Percentiles rank a stretch among this genome's conserved stretches.
Evolutionary conservation across 1,140 invertebrate species (phyloP).

Genomic region (Drosophila nasuta): DNA sequence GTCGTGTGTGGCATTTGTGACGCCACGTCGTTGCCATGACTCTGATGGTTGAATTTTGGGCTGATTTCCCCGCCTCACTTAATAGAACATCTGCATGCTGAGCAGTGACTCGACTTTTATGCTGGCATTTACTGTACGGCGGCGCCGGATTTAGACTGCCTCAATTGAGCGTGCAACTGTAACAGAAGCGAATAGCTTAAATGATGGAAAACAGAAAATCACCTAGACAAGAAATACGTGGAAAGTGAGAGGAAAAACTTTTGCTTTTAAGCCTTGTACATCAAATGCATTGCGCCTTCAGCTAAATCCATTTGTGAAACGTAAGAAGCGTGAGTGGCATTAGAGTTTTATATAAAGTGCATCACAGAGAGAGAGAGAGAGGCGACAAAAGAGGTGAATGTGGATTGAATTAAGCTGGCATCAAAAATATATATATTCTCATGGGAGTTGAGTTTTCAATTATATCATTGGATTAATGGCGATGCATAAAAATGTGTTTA

Average conservation of each 20-base stretch:
- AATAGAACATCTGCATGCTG: conserved; percentile 52
- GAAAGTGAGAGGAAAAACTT: not conserved
- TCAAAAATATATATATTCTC: not conserved
- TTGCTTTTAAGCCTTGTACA: conserved; percentile 10
- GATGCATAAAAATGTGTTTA: conserved; percentile 4
- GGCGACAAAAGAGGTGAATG: no score
- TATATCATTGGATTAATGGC: conserved; percentile 15
- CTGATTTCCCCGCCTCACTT: conserved; percentile 35
- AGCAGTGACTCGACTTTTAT: conserved; percentile 15
- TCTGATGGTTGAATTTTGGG: conserved; percentile 21
- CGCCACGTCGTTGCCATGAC: conserved; percentile 2
- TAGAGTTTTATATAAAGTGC: conserved; percentile 1
- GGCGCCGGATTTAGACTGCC: conserved; percentile 18
- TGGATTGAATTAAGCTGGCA: not conserved
- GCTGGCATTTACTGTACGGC: conserved; percentile 9
- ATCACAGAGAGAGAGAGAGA: not conserved
- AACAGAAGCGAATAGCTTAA: conserved; percentile 31
- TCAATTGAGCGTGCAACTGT: conserved; percentile 55
- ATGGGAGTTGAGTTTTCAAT: not conserved
- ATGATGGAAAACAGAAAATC: conserved; percentile 22
- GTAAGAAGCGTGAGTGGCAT: conserved; percentile 11
- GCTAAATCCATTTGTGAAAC: conserved; percentile 37
- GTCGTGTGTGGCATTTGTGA: conserved; percentile 12
- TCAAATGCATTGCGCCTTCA: conserved; percentile 24
- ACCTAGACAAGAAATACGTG: not conserved